Evolutionary conservation across 2,797 vertebrate genomes (phyloP), one percentile per base, ranked within the genome.

Genomic region (Paedocypris micromegethes): DNA sequence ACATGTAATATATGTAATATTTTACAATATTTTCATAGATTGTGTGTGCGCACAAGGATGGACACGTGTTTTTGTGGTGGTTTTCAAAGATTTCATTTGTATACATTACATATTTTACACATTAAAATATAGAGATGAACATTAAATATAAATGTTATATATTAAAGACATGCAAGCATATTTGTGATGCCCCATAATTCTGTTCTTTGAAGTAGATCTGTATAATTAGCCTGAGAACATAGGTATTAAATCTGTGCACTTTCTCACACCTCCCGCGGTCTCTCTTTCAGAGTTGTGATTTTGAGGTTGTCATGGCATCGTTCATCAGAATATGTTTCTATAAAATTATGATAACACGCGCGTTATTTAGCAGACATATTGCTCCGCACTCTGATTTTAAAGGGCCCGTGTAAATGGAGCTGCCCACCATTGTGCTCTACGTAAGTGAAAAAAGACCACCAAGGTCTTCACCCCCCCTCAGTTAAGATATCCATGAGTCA

Each of bases 401-500:
- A 53, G 39, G 68, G 51, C 46, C 42, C 38, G 56, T 50, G 66
- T 58, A 44, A 72, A 37, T 5, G 67, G 51, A 70, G 63, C 44
- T n/a, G 54, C 41, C 57, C 37, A 67, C 57, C 55, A 59, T 47
- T 64, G 60, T 54, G 58, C 69, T 62, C 23, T 23, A 23, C 23
- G 23, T 23, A 55, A 61, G 64, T 75, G 53, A 47, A 54, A 65
- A 23, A 70, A 75, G 50, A 61, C 64, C 63, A 72, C 60, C 66
- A 76, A 80, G 67, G 68, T 62, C 72, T 47, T 74, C 58, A 64
- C 66, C 23, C 23, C 66, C 60, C 69, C 66, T 66, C 70, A 72
- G 71, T 66, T 76, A 73, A 74, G 60, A 82, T 76, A 76, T 77
- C 73, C 71, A 77, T 80, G 78, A 83, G 68, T 83, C 82, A 81